These are phyloP conservation scores for Vollenhovia emeryi DNA, from an alignment of 1,140 invertebrate genomes.

Conservation along the genomic window DNA sequence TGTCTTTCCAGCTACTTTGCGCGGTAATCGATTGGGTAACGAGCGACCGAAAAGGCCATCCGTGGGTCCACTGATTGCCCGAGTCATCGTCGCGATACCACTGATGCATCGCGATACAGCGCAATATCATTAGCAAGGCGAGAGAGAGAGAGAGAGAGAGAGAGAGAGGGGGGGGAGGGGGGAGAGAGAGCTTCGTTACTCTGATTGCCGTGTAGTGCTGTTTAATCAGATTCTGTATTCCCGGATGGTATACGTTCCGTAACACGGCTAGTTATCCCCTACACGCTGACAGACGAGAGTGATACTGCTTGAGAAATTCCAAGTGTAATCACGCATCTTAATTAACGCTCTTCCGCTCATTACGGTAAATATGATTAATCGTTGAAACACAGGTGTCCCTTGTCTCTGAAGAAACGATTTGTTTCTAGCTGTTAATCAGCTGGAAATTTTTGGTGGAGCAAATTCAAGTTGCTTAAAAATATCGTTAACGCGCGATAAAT, in stretches of 20 bases:
- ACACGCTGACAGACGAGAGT: not conserved
- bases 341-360: not conserved
- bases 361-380: constrained; percentile 23
- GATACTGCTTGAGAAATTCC: not conserved
- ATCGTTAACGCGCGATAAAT: not conserved
- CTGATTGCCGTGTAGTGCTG: constrained; percentile 34
- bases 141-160: constrained; percentile 35
- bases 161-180: too few relatives aligned
- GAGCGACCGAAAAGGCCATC: constrained; percentile 57
- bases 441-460: not conserved
- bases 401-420: not conserved
- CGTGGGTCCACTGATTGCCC: constrained; percentile 22
- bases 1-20: not conserved
- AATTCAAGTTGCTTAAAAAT: not conserved
- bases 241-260: constrained; percentile 11
- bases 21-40: constrained; percentile 63
- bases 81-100: constrained; percentile 35
- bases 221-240: constrained; percentile 64
- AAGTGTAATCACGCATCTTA: not conserved
- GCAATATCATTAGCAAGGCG: constrained; percentile 66
- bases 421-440: not conserved
- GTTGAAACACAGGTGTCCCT: not conserved
- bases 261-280: not conserved
- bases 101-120: constrained; percentile 40
- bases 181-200: constrained; percentile 72